Conservation (phyloP, 2,888 invertebrate genomes). For the Nycteola revayana region DNA sequence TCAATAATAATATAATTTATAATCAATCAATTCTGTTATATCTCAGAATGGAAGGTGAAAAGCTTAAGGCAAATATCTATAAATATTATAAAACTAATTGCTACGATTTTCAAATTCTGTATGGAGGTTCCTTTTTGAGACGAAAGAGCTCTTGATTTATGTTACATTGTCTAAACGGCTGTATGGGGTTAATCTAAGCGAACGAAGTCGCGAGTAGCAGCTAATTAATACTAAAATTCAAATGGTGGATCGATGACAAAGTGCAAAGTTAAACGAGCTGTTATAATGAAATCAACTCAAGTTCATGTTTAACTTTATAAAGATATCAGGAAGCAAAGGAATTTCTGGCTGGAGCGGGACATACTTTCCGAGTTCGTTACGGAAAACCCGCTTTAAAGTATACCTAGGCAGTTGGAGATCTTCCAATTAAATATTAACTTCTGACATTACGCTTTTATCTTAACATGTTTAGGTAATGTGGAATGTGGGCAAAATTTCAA, state of each 20-base stretch:
- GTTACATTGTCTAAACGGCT: no score
- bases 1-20: no score
- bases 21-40: no score
- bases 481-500: no score
- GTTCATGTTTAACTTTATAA: conserved; percentile 41
- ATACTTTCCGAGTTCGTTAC: conserved; percentile 32
- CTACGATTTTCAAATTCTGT: no score
- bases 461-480: conserved; percentile 10
- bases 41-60: no score
- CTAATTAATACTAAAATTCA: conserved; percentile 26
- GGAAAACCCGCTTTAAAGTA: conserved; percentile 35
- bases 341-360: conserved; percentile 32
- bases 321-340: conserved; percentile 41
- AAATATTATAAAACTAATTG: no score
- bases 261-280: conserved; percentile 27
- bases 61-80: no score
- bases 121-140: no score
- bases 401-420: conserved; percentile 33
- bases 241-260: conserved; percentile 24
- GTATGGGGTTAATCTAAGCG: no score
- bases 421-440: conserved; percentile 43
- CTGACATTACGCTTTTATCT: conserved; percentile 26
- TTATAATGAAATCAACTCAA: conserved; percentile 37
- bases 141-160: no score
- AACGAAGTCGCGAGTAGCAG: no score